Base-by-base conservation (phyloP, 2,113 vertebrate genomes). In the Agapornis roseicollis region DNA sequence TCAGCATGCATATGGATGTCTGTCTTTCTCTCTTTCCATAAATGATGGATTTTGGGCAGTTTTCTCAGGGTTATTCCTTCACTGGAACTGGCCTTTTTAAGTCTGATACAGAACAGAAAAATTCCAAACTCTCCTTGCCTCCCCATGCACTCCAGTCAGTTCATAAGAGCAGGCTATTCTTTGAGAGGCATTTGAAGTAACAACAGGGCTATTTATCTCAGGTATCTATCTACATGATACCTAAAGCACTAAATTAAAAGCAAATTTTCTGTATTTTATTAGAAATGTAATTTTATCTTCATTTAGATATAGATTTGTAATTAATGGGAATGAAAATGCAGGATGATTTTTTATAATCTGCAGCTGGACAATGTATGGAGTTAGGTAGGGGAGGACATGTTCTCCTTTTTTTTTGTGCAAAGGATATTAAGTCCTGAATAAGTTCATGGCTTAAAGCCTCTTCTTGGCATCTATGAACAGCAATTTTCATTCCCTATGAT, bases 11-110 rank as follows among this genome's bases (percentile, higher is more conserved):
- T 15, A 17, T 65, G 18, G 29, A 25, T 87, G 29, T 52, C 44
- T 83, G 52, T 41, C 69, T 63, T 25, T 60, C 16, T 47, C 15
- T 68, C 28, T 90, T 91, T 72, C 66, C 29, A 41, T 87, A 94
- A 87, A 60, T 39, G 50, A 33, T 64, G 27, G 15, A 82, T 88
- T 91, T 95, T 82, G 58, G 82, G 37, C 70, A 82, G 52, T 85
- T 89, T 90, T 88, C 41, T 88, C 11, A 17, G 44, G 66, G 29
- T 82, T 76, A 35, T 37, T 52, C 29, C 89, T 49, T 85, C 79
- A 31, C 53, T 85, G 79, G 70, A 85, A 44, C 50, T 91, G 73
- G 87, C 63, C 66, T 89, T 96, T 94, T 80, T 17, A 91, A 85
- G 22, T 29, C 18, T 85, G 76, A 89, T 89, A 61, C 11, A 53